Evolutionary conservation across 2,797 vertebrate species (phyloP), one percentile per base, ranked within the genome.

Genomic region (Microctenopoma stevenorrisi): DNA sequence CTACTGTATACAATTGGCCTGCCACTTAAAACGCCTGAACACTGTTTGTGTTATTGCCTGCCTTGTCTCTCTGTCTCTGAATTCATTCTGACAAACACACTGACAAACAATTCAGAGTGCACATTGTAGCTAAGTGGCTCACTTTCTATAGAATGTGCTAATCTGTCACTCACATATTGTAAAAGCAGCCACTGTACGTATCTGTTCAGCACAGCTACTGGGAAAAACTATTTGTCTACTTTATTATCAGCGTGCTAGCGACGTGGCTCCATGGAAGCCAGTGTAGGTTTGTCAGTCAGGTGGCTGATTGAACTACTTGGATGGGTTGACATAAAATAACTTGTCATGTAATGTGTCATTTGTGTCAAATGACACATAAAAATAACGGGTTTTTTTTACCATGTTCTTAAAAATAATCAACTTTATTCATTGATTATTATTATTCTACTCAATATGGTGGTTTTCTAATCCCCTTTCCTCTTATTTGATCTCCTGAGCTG

Each of bases 401-500:
- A 14, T 44, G 28, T 38, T n/a, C 75, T 55, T 70, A 60, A 69
- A 74, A 77, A 49, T 49, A 74, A 16, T 30, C 51, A 44, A 18
- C 42, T 38, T 62, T 66, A 65, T 47, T 73, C 60, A 82, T 48
- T 68, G 40, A 74, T 68, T 22, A 12, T 22, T n/a, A n/a, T 65
- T 43, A 43, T 12, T 69, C 12, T 26, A 30, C 46, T 76, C 38
- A 10, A 47, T 49, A 44, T 53, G 18, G 47, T 42, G 51, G 28
- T 6, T 59, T 73, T 73, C 66, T 40, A 65, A 59, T 70, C 50
- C 62, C 38, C 25, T 43, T 5, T 37, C 14, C 18, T 58, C 30
- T 72, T 67, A 61, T 75, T 80, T 71, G 35, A 78, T 72, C 68
- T 76, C 56, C 50, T 62, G 53, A 66, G 51, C 55, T 58, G 38